phyloP scores from a whole-genome alignment of 2,113 vertebrate species.

The Copsychus sechellarum region DNA sequence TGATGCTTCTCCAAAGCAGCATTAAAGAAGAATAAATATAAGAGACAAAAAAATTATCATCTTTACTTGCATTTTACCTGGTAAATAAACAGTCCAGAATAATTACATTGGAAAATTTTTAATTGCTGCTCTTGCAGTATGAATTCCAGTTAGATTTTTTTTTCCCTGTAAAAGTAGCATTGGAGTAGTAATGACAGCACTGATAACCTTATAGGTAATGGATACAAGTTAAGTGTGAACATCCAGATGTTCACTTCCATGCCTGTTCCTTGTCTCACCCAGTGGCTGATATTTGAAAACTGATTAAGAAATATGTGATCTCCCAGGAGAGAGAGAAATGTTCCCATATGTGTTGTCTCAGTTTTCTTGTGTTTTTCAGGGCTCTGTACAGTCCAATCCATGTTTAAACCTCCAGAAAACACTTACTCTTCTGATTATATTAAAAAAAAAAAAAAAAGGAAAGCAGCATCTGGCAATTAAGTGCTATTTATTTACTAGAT shows the following conservation, averaged over 20 bases:
- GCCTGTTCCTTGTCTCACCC: not conserved
- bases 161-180: not conserved
- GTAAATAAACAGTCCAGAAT: not conserved
- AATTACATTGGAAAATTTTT: not conserved
- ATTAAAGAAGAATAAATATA: not conserved
- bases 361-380: not conserved
- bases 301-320: not conserved
- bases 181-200: not conserved
- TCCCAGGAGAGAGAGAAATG: not conserved
- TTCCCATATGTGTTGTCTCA: not conserved
- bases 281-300: not conserved
- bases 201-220: not conserved
- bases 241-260: not conserved
- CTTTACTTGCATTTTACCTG: not conserved
- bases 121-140: not conserved
- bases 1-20: not conserved
- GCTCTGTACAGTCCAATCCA: not conserved
- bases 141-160: not conserved
- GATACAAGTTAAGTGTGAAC: not conserved
- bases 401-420: not conserved
- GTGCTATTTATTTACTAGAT: constrained; percentile 15
- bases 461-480: constrained; percentile 20
- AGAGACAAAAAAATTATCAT: not conserved
- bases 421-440: not conserved
- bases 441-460: not conserved